A percentile compares a stretch with the other conserved stretches of the same genome.
phyloP scores from a whole-genome alignment of 2,797 vertebrate genomes.

The Phrynocephalus forsythii region DNA sequence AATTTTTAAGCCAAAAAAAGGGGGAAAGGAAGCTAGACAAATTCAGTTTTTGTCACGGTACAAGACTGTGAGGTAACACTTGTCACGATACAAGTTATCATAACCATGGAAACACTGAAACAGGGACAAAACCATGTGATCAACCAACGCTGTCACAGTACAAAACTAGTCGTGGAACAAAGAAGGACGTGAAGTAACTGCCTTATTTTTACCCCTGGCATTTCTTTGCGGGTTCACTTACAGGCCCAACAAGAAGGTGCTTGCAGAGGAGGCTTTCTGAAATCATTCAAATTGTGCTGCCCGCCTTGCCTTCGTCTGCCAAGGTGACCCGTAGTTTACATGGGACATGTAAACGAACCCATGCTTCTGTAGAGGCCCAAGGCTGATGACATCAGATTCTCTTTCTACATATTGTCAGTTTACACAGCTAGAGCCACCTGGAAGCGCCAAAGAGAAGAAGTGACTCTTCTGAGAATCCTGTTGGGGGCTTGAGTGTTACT shows the following conservation, averaged over 20 bases:
- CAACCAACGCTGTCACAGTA: no score
- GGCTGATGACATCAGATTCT: background rate
- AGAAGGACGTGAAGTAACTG: no score
- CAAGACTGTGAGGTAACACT: no score
- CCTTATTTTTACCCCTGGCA: background rate
- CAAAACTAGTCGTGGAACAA: no score
- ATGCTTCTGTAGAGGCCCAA: background rate
- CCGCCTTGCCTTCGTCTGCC: background rate
- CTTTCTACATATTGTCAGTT: background rate
- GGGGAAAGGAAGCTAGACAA: no score
- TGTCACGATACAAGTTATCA: no score
- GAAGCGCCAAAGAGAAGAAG: background rate
- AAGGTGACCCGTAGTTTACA: background rate
- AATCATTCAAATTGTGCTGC: conserved; percentile 3
- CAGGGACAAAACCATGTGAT: no score
- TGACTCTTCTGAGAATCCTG: background rate
- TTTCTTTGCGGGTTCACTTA: background rate
- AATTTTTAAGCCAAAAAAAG: no score
- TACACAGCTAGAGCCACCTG: background rate
- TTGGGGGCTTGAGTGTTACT: background rate
- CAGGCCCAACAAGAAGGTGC: background rate
- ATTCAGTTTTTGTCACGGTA: no score
- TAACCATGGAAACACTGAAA: no score
- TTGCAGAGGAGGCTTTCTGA: background rate
- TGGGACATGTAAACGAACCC: background rate